phyloP scores from a whole-genome alignment of 2,888 invertebrate species.

The Chromoteleia sp. region DNA sequence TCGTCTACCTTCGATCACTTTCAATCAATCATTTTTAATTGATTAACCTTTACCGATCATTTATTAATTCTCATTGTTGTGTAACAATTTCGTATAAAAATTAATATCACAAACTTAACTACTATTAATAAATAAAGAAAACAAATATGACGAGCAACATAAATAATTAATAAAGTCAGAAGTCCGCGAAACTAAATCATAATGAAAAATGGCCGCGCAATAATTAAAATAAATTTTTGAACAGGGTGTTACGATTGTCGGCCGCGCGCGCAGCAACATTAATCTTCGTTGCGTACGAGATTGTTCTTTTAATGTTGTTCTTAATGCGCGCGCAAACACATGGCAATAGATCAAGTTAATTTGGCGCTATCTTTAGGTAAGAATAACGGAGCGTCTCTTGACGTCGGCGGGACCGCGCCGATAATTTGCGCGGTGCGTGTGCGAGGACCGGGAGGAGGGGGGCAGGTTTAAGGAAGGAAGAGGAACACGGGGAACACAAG shows the following conservation, averaged over 20 bases:
- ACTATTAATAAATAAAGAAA: background rate
- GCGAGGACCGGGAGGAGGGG: background rate
- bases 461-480: no score
- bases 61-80: no score
- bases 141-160: slow-evolving; percentile 2
- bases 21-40: no score
- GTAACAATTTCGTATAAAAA: no score
- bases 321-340: slow-evolving; percentile 31
- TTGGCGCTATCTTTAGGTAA: slow-evolving; percentile 26
- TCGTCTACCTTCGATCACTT: no score
- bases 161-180: slow-evolving; percentile 12
- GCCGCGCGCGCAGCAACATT: slow-evolving; percentile 8
- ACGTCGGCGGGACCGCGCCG: slow-evolving; percentile 18
- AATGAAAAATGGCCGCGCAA: slow-evolving; percentile 37
- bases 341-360: slow-evolving; percentile 45
- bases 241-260: slow-evolving; percentile 32
- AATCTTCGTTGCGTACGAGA: slow-evolving; percentile 50
- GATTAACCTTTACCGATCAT: no score
- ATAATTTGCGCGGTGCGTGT: slow-evolving; percentile 34
- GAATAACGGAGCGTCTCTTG: slow-evolving; percentile 25
- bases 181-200: slow-evolving; percentile 48
- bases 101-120: no score
- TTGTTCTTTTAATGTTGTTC: slow-evolving; percentile 52
- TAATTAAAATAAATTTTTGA: slow-evolving; percentile 56
- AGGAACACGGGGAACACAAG: slow-evolving; percentile 21